These are phyloP conservation scores for Thaumetopoea pityocampa DNA, from an alignment of 1,140 invertebrate genomes.

Conservation along the genomic window DNA sequence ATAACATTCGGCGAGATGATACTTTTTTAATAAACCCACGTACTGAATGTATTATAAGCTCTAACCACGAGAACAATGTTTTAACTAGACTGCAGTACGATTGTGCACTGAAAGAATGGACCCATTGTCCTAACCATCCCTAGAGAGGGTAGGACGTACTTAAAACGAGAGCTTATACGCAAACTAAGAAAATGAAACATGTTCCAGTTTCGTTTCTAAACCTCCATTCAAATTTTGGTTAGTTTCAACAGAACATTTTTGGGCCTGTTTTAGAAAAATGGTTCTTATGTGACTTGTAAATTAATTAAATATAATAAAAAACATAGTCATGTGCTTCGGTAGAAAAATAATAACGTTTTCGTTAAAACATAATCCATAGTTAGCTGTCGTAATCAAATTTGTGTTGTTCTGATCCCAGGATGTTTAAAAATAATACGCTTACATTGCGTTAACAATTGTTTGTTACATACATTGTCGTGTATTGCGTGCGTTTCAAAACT, in stretches of 20 bases:
- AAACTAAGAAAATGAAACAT: constrained; percentile 17
- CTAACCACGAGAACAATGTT: constrained; percentile 44
- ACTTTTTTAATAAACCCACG: constrained; percentile 10
- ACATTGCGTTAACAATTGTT: background rate
- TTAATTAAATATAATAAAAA: too few species aligned
- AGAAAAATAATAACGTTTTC: too few species aligned
- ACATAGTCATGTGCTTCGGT: too few species aligned
- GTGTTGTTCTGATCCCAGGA: constrained; percentile 6
- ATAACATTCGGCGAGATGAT: background rate
- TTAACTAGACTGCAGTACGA: constrained; percentile 50
- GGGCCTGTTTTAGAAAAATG: too few species aligned
- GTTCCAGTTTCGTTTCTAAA: constrained; percentile 9
- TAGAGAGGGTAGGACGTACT: constrained; percentile 35
- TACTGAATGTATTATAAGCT: constrained; percentile 9
- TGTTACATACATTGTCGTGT: background rate
- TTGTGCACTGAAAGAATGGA: constrained; percentile 47
- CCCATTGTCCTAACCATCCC: constrained; percentile 37
- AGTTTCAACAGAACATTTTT: too few species aligned
- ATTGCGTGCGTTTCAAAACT: too few species aligned
- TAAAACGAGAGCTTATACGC: constrained; percentile 26
- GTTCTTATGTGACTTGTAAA: too few species aligned
- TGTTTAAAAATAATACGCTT: constrained; percentile 3
- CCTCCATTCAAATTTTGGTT: background rate
- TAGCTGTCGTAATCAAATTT: constrained; percentile 6
- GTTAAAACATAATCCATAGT: too few species aligned